Base-by-base conservation (phyloP, 2,113 vertebrate genomes). In the Lanius collurio region DNA sequence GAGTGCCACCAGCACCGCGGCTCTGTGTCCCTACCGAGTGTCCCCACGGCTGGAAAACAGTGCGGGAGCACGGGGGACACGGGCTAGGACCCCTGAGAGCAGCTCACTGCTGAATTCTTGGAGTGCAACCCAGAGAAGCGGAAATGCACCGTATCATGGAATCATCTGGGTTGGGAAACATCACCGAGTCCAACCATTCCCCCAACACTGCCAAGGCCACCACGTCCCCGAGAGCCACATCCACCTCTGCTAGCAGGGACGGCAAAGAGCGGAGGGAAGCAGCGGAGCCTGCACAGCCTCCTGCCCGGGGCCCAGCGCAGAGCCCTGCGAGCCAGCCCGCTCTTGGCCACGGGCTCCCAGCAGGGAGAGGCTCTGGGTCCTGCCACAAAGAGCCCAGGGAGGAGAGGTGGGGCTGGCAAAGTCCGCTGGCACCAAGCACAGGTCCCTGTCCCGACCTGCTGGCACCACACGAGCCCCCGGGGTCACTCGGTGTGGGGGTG, bases 401-500 rank as follows among this genome's bases (percentile, higher is more conserved):
- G 50, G 12, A 31, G 30, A 62, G 10, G 9, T 0, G 26, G 39
- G 47, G 39, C 21, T 4, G 8, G 10, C 20, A 41, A 46, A 59
- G 17, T 31, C 39, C 37, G 5, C 26, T 1, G 7, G 56, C 19
- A 65, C 24, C 83, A 44, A 21, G 20, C 41, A 1, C 24, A 11
- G 39, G 28, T 79, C 27, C 21, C 84, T 5, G 1, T 53, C 57
- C 23, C 76, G 39, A 41, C 24, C 44, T 10, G 10, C 33, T 24
- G 63, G 7, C 53, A n/a, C 47, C 5, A 0, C 13, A 11, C 3
- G 12, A 56, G 65, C n/a, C 19, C 20, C 1, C 42, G 42, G 2
- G 39, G 67, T 6, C 17, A 0, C 31, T 8, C 1, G 3, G 50
- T 2, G 3, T 3, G 27, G 20, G 20, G 60, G 9, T 39, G 80